Percentiles rank a stretch among this genome's conserved stretches.
Conservation (phyloP, 2,888 invertebrate species). For the Tipula unca region DNA sequence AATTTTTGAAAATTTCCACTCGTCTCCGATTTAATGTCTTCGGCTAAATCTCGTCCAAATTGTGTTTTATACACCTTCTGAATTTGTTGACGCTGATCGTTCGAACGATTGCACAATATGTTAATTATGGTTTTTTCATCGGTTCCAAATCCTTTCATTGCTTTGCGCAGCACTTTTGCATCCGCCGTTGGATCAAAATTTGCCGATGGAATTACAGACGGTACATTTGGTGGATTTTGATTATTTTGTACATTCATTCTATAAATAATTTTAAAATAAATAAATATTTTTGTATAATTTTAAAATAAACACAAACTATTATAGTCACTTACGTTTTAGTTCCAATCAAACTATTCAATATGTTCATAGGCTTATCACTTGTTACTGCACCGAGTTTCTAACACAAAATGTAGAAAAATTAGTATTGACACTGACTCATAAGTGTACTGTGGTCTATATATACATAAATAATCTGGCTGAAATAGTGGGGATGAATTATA, state of each 20-base stretch:
- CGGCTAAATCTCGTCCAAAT: constrained; percentile 58
- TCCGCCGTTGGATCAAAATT: constrained; percentile 72
- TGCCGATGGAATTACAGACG: constrained; percentile 66
- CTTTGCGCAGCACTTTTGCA: constrained; percentile 73
- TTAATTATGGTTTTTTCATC: constrained; percentile 84
- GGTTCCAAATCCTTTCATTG: constrained; percentile 85
- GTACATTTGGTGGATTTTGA: constrained; percentile 31
- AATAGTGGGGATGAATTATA: background rate
- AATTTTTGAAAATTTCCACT: constrained; percentile 82
- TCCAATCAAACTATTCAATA: background rate
- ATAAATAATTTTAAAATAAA: background rate
- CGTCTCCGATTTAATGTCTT: constrained; percentile 80
- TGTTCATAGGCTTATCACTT: background rate
- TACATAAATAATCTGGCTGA: background rate
- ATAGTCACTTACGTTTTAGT: background rate
- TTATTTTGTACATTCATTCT: background rate
- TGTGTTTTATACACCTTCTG: constrained; percentile 30
- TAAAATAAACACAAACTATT: background rate
- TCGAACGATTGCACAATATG: constrained; percentile 71
- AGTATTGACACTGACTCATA: background rate
- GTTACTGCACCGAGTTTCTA: background rate
- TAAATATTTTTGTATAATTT: background rate
- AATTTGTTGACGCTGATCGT: constrained; percentile 66
- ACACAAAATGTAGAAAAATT: background rate
- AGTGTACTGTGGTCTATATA: background rate